These are phyloP conservation scores for Cybosia mesomella DNA, from an alignment of 2,888 invertebrate genomes.

Conservation along the genomic window DNA sequence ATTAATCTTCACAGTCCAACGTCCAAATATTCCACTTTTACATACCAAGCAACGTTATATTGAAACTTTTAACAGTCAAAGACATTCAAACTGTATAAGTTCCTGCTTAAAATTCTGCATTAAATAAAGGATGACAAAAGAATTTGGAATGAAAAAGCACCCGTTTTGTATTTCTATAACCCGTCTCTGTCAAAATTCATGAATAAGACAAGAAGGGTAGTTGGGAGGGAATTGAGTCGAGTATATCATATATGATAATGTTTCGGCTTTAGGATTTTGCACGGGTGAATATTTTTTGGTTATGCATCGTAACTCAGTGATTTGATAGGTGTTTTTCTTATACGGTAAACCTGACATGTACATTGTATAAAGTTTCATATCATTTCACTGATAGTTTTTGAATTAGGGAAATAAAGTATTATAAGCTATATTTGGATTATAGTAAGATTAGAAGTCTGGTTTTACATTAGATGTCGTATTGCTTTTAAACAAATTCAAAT, in stretches of 20 bases:
- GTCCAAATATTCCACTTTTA: slow-evolving; percentile 19
- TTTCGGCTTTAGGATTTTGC: slow-evolving; percentile 37
- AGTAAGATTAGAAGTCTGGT: neutral
- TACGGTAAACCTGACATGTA: neutral
- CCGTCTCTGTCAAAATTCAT: slow-evolving; percentile 59
- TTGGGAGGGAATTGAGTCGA: slow-evolving; percentile 48
- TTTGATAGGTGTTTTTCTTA: slow-evolving; percentile 15
- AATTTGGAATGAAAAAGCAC: slow-evolving; percentile 52
- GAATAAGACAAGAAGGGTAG: slow-evolving; percentile 58
- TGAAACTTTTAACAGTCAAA: slow-evolving; percentile 50
- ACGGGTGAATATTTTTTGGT: slow-evolving; percentile 37
- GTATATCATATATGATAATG: slow-evolving; percentile 59
- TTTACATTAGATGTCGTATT: neutral
- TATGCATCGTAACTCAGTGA: slow-evolving; percentile 21
- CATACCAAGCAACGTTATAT: slow-evolving; percentile 40
- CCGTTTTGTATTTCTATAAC: slow-evolving; percentile 54
- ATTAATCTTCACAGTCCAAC: slow-evolving; percentile 11
- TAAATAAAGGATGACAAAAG: slow-evolving; percentile 51
- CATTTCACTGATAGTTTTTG: neutral
- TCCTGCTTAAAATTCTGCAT: slow-evolving; percentile 51
- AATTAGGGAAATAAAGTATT: neutral
- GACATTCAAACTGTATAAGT: slow-evolving; percentile 50
- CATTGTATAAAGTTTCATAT: slow-evolving; percentile 3
- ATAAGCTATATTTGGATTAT: neutral
- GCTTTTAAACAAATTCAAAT: too few species aligned